These are phyloP conservation scores for Sialis lutaria DNA, from an alignment of 2,888 invertebrate species.

Conservation along the genomic window DNA sequence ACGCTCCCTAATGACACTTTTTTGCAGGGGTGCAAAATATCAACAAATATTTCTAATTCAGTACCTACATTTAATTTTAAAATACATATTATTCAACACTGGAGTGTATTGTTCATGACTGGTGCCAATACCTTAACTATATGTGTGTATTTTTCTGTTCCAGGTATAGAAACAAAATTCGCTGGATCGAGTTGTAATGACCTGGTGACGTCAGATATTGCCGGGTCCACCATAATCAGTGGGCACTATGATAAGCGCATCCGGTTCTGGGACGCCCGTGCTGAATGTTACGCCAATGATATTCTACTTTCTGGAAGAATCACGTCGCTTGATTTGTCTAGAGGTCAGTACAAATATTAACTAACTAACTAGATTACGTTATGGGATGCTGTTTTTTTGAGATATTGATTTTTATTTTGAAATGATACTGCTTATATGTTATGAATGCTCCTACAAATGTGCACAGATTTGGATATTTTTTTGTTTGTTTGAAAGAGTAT, in stretches of 20 bases:
- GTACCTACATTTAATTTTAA: too few relatives aligned
- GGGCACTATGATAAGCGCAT: slow-evolving; percentile 97
- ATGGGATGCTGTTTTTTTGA: neutral
- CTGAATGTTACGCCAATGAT: slow-evolving; percentile 71
- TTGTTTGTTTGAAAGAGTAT: too few relatives aligned
- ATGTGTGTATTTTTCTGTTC: slow-evolving; percentile 11
- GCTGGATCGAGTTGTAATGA: slow-evolving; percentile 96
- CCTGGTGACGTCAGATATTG: slow-evolving; percentile 75
- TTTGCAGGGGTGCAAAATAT: too few relatives aligned
- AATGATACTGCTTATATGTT: too few relatives aligned
- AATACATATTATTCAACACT: too few relatives aligned
- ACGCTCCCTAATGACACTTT: too few relatives aligned
- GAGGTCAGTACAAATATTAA: slow-evolving; percentile 39
- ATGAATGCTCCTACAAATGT: too few relatives aligned
- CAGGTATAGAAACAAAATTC: slow-evolving; percentile 82
- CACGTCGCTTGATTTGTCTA: slow-evolving; percentile 83
- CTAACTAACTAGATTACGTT: neutral
- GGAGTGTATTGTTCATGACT: too few relatives aligned
- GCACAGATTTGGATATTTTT: too few relatives aligned
- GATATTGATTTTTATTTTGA: neutral
- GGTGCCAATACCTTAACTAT: too few relatives aligned
- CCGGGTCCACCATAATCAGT: slow-evolving; percentile 81
- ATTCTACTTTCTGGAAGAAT: slow-evolving; percentile 83
- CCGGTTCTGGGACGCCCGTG: slow-evolving; percentile 91
- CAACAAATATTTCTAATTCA: too few relatives aligned